These are phyloP conservation scores for Paraescarpia echinospica DNA, from an alignment of 1,140 invertebrate species.

Conservation along the genomic window DNA sequence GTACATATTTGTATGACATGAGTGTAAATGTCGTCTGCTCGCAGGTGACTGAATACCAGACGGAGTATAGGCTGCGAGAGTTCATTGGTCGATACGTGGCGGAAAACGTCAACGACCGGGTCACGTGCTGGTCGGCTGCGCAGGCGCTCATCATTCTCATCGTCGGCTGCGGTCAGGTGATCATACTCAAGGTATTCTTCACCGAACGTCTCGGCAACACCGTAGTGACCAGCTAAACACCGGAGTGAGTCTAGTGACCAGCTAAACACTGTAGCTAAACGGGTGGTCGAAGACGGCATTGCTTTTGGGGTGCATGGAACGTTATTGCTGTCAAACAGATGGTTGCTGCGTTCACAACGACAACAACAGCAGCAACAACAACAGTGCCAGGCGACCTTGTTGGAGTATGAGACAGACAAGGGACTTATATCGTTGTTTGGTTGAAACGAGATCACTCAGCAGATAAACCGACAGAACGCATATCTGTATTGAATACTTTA, in stretches of 20 bases:
- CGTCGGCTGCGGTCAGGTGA: constrained; percentile 86
- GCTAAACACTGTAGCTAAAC: too few species aligned
- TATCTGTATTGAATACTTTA: background rate
- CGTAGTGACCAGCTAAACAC: background rate
- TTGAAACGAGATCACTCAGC: background rate
- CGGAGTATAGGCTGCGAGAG: constrained; percentile 91
- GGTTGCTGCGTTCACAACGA: too few species aligned
- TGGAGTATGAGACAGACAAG: background rate
- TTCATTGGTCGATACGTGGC: constrained; percentile 90
- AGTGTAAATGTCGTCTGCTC: constrained; percentile 53
- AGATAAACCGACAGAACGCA: background rate
- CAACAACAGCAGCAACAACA: too few species aligned
- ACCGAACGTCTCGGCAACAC: background rate
- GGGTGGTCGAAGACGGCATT: too few species aligned
- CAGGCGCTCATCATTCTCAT: constrained; percentile 83
- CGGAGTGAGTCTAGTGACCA: too few species aligned
- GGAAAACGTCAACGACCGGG: constrained; percentile 90
- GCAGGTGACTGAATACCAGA: constrained; percentile 69
- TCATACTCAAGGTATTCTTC: constrained; percentile 91
- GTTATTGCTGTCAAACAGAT: too few species aligned
- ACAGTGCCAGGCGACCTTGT: too few species aligned
- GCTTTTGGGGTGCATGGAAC: too few species aligned
- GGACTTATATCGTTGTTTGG: background rate
- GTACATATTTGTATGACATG: constrained; percentile 59
- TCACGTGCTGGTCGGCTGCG: constrained; percentile 86